phyloP scores from a whole-genome alignment of 2,113 vertebrate genomes.

The Indicator maculatus region DNA sequence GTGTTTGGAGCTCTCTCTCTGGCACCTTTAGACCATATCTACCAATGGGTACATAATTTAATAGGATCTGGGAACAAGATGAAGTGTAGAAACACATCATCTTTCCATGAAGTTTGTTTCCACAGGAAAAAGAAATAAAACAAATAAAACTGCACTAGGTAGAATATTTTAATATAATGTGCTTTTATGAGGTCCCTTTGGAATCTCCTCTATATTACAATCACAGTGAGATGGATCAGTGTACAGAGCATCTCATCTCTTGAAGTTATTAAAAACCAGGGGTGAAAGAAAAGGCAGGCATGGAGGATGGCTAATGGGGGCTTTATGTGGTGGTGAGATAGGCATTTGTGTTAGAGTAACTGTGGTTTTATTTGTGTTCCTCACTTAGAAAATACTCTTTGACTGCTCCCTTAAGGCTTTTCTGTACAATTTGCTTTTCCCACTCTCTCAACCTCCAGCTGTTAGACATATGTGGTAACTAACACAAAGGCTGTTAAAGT shows the following conservation, averaged over 20 bases:
- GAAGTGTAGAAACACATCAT: not conserved
- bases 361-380: not conserved
- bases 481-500: not conserved
- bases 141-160: not conserved
- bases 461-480: constrained; percentile 2
- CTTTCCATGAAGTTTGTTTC: not conserved
- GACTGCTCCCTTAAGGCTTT: constrained; percentile 2
- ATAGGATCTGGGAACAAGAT: not conserved
- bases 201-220: not conserved
- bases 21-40: not conserved
- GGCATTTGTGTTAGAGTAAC: not conserved
- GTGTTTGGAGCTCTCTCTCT: not conserved
- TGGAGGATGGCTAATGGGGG: not conserved
- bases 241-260: not conserved
- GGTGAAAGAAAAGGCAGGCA: not conserved
- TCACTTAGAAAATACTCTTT: not conserved
- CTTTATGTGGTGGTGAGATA: not conserved
- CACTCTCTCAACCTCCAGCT: constrained; percentile 22
- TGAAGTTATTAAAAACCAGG: not conserved
- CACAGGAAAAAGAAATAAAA: not conserved
- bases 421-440: not conserved
- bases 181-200: not conserved
- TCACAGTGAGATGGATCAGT: not conserved
- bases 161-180: constrained; percentile 18
- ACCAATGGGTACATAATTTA: not conserved